A percentile compares a stretch with the other conserved stretches of the same genome.
Conservation (phyloP, 2,888 invertebrate genomes). For the Listrodromus nycthemerus region DNA sequence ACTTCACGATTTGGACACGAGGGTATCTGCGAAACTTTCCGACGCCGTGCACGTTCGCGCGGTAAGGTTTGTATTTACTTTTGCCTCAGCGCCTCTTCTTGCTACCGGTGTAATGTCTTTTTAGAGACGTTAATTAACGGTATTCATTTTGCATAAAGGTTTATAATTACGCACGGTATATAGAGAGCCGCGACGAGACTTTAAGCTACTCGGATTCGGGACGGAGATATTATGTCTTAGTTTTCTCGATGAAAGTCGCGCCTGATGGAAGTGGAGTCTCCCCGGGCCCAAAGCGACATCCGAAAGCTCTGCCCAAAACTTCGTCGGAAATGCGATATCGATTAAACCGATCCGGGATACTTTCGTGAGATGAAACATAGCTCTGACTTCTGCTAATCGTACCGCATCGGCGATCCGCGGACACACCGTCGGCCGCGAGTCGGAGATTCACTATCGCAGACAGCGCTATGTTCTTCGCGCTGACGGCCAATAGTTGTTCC, state of each 20-base stretch:
- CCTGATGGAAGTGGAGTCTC: conserved; percentile 5
- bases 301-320: not conserved
- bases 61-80: conserved; percentile 78
- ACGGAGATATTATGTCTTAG: conserved; percentile 56
- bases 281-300: not conserved
- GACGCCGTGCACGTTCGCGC: conserved; percentile 39
- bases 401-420: not conserved
- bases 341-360: not conserved
- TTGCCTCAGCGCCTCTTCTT: conserved; percentile 62
- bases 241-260: conserved; percentile 12
- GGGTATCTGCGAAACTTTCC: conserved; percentile 73
- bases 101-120: conserved; percentile 85
- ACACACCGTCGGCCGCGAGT: not conserved
- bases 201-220: conserved; percentile 22
- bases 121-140: conserved; percentile 87
- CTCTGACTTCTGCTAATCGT: not conserved
- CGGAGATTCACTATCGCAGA: conserved; percentile 4
- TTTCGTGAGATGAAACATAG: not conserved
- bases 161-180: conserved; percentile 85
- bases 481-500: conserved; percentile 80
- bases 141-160: conserved; percentile 88
- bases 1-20: not conserved
- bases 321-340: not conserved
- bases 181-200: conserved; percentile 18
- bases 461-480: conserved; percentile 42